Evolutionary conservation across 2,113 vertebrate genomes (phyloP), one percentile per base, ranked within the genome.

Genomic region (Cyanoramphus novaezelandiae): DNA sequence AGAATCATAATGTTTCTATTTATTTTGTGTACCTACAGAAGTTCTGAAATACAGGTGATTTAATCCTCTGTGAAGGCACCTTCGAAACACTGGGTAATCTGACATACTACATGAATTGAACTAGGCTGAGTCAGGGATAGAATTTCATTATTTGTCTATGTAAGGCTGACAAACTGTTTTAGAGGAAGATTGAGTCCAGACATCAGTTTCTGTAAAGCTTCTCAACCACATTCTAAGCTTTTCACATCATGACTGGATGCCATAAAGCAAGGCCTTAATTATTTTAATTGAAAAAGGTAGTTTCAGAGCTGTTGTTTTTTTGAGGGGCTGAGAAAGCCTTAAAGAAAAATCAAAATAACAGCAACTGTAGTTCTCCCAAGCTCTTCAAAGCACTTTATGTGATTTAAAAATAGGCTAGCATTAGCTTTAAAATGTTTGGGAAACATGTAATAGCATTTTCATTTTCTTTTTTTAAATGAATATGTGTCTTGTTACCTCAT

Each of bases 71-170:
- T 79, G 92, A 93, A 80, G 71, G 70, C 53, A 94, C 74, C 72
- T 87, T 93, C 53, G 4, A 91, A 92, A 82, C 21, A 80, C 63
- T 23, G 74, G 74, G 46, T 95, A 97, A 96, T 92, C 77, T 93
- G 90, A 92, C 86, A 89, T 76, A 85, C 63, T 96, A 91, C 4
- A 47, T 91, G 92, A 93, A 95, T 94, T 91, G 86, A 95, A 93
- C 67, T 62, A 89, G 88, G 86, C 91, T 91, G 91, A 96, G 74
- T 89, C 91, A 92, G 94, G 70, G 83, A 84, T 68, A 33, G 79
- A 93, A 93, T 96, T 95, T 91, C 81, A 93, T 96, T 93, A 95
- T 88, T 94, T 95, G 74, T 63, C 81, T 87, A 8, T 25, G 88
- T 70, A 80, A 87, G 75, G n/a, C n/a, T 91, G 92, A 95, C 44